Evolutionary conservation across 2,797 vertebrate genomes (phyloP).

Genomic region (Pelochelys cantorii): DNA sequence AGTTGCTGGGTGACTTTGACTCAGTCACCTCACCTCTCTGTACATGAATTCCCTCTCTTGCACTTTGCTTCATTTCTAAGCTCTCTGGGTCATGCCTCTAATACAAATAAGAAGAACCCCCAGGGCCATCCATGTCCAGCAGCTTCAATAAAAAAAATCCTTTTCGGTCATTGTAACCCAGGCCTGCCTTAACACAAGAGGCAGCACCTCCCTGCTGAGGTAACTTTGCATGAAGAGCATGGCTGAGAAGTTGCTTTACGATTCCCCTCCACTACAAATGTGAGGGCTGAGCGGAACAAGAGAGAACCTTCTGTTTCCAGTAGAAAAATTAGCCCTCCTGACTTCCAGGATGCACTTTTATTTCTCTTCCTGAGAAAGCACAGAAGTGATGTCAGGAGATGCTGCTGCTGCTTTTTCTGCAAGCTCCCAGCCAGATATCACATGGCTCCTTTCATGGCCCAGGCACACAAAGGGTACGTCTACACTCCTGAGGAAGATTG

Average conservation of each 20-base stretch:
- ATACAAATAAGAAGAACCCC: background rate
- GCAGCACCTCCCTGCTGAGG: background rate
- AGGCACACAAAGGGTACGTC: background rate
- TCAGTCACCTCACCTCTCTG: background rate
- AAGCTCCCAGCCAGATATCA: constrained; percentile 31
- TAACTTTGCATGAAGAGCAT: background rate
- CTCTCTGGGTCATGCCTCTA: accelerated
- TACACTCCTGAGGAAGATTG: too few species aligned
- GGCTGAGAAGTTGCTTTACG: background rate
- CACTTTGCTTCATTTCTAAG: accelerated
- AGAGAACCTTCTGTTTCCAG: background rate
- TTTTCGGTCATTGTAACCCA: accelerated
- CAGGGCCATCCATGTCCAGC: background rate
- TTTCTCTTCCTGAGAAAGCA: background rate
- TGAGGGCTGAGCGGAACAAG: background rate
- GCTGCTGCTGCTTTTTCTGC: constrained; percentile 35
- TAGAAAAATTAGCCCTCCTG: background rate
- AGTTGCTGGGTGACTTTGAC: background rate
- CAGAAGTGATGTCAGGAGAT: constrained; percentile 24
- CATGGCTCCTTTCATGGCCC: constrained; percentile 62
- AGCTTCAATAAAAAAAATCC: background rate
- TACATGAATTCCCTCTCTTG: background rate
- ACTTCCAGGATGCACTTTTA: background rate
- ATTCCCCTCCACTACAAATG: background rate
- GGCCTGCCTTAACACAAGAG: accelerated